phyloP scores from a whole-genome alignment of 2,797 vertebrate genomes.

The Gambusia yucatana region DNA sequence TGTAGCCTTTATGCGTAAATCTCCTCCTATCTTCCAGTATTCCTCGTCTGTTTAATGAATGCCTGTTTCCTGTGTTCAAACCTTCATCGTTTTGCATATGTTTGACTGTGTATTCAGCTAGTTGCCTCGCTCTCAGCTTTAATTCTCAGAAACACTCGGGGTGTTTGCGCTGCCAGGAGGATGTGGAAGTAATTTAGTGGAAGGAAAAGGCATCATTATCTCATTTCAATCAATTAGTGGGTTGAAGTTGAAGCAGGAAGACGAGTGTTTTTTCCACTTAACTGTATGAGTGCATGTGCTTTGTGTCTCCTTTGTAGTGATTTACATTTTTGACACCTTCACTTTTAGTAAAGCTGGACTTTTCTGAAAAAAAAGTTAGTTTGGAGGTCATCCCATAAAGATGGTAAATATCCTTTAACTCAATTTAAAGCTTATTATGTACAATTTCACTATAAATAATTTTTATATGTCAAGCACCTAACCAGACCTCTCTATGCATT shows the following conservation, averaged over 20 bases:
- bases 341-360: background rate
- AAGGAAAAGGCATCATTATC: slow-evolving; percentile 78
- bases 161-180: slow-evolving; percentile 63
- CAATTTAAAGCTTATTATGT: background rate
- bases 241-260: slow-evolving; percentile 60
- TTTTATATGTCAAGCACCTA: background rate
- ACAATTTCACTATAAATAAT: background rate
- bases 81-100: slow-evolving; percentile 2
- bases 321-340: slow-evolving; percentile 3
- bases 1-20: slow-evolving; percentile 10
- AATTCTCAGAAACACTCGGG: slow-evolving; percentile 44
- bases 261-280: slow-evolving; percentile 32
- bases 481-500: background rate
- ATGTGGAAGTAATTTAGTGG: slow-evolving; percentile 60
- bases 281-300: background rate
- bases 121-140: slow-evolving; percentile 31
- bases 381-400: background rate
- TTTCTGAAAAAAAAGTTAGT: background rate
- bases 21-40: background rate
- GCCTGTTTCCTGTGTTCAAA: slow-evolving; percentile 8
- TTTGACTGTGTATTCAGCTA: slow-evolving; percentile 18
- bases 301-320: background rate
- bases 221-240: slow-evolving; percentile 75
- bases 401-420: background rate
- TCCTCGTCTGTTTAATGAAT: slow-evolving; percentile 19